Conservation (phyloP, 2,797 vertebrate genomes). For the Protosalanx chinensis region DNA sequence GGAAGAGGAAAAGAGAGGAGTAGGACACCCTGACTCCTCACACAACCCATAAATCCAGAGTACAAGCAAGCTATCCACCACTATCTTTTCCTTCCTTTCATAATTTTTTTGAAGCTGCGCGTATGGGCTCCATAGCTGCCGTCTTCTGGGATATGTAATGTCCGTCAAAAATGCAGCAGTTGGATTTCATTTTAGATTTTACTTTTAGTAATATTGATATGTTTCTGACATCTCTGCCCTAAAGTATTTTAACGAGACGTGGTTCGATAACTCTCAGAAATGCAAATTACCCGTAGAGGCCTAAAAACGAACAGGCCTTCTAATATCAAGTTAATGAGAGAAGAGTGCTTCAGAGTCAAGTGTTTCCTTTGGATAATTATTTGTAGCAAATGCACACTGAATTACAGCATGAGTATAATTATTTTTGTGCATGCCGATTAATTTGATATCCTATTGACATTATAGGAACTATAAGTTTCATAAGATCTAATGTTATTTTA, state of each 20-base stretch:
- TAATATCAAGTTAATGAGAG: constrained; percentile 58
- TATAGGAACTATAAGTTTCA: background rate
- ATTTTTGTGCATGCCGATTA: background rate
- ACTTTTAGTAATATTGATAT: constrained; percentile 58
- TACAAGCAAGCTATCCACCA: constrained; percentile 46
- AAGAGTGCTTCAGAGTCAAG: constrained; percentile 47
- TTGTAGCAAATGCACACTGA: constrained; percentile 15
- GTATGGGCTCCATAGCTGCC: constrained; percentile 25
- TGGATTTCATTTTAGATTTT: constrained; percentile 20
- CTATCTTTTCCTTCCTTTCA: constrained; percentile 63
- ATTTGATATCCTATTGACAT: too few relatives aligned
- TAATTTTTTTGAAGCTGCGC: constrained; percentile 52
- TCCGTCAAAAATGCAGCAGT: constrained; percentile 49
- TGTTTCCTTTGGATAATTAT: constrained; percentile 57
- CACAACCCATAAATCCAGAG: constrained; percentile 57
- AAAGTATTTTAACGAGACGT: constrained; percentile 65
- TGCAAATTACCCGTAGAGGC: constrained; percentile 62
- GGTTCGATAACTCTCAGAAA: constrained; percentile 69
- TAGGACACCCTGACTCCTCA: constrained; percentile 55
- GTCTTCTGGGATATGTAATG: constrained; percentile 35
- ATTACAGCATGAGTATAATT: constrained; percentile 42
- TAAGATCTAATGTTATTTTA: constrained; percentile 3
- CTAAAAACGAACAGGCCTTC: constrained; percentile 56
- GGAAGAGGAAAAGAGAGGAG: constrained; percentile 34
- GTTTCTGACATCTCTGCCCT: constrained; percentile 55